Conservation (phyloP, 1,140 invertebrate species). For the Gryon sp. region DNA sequence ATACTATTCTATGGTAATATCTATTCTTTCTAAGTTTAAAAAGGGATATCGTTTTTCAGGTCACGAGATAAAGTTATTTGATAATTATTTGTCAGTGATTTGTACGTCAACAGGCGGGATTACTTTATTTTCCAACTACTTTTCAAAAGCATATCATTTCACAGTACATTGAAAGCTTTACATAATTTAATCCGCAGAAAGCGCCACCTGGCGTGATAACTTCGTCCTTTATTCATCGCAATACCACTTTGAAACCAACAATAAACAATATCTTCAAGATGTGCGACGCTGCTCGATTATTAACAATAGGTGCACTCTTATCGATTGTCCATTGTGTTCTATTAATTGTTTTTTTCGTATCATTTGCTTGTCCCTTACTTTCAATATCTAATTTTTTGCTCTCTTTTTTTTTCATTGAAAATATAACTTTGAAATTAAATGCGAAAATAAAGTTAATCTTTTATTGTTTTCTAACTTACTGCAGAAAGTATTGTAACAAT, state of each 20-base stretch:
- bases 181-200: conserved; percentile 41
- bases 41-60: too few species aligned
- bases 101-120: background rate
- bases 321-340: conserved; percentile 25
- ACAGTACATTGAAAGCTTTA: conserved; percentile 32
- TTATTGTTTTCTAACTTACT: too few species aligned
- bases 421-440: too few species aligned
- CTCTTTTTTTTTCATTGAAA: background rate
- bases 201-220: conserved; percentile 23
- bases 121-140: conserved; percentile 10
- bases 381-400: too few species aligned
- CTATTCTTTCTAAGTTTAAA: too few species aligned
- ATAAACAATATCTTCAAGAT: conserved; percentile 46
- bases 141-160: conserved; percentile 27
- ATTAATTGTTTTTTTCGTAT: conserved; percentile 41
- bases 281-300: conserved; percentile 12
- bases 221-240: conserved; percentile 23
- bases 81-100: conserved; percentile 4
- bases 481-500: too few species aligned
- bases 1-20: too few species aligned
- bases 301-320: conserved; percentile 41
- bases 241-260: conserved; percentile 18
- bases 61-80: too few species aligned
- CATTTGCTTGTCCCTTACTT: background rate
- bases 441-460: too few species aligned